phyloP scores from a whole-genome alignment of 2,797 vertebrate species.

The Catostomus latipinnis region DNA sequence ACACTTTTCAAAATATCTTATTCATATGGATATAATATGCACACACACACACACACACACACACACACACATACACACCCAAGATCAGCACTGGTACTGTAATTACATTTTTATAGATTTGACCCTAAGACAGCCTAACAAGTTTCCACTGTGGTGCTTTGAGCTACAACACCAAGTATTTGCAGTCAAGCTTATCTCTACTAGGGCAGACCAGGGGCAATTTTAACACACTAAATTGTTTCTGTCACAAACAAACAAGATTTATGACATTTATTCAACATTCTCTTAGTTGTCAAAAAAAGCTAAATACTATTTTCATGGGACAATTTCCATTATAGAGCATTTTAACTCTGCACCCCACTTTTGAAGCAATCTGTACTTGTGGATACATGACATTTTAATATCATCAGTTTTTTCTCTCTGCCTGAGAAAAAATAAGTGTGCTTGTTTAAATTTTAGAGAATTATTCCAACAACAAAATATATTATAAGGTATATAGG shows the following conservation, averaged over 20 bases:
- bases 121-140: neutral
- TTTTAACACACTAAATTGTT: neutral
- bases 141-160: neutral
- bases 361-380: too few relatives aligned
- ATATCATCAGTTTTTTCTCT: too few relatives aligned
- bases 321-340: too few relatives aligned
- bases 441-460: neutral
- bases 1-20: neutral
- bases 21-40: neutral
- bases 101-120: conserved; percentile 14
- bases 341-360: too few relatives aligned
- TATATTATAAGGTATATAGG: too few relatives aligned
- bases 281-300: too few relatives aligned
- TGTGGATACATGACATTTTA: too few relatives aligned
- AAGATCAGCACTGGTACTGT: conserved; percentile 22
- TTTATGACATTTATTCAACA: too few relatives aligned
- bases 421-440: neutral
- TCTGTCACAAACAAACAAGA: neutral
- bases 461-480: neutral
- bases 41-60: neutral
- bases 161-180: neutral
- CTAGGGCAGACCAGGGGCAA: neutral
- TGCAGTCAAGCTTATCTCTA: neutral
- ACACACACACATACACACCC: neutral
- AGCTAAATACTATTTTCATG: too few relatives aligned